Evolutionary conservation across 2,797 vertebrate genomes (phyloP), one percentile per base, ranked within the genome.

Genomic region (Sebastiscus albofasciatus): DNA sequence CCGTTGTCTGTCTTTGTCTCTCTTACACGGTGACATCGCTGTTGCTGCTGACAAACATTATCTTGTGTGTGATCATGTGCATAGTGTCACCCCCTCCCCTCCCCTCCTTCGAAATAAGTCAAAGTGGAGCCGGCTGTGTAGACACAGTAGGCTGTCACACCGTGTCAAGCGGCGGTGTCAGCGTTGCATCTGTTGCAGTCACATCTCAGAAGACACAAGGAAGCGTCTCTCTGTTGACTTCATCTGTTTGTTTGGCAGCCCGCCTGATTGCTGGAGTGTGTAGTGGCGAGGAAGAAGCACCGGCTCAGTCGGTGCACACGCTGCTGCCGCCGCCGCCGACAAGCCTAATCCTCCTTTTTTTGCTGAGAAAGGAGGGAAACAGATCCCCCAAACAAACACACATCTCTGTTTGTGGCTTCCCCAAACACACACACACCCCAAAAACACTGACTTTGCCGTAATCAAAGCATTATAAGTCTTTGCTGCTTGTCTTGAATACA

Each of bases 41-140:
- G 85, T 87, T 83, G 89, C 91, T 92, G 91, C 94, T 94, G 95
- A 95, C 95, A 96, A 95, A 95, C 94, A 96, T 94, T 93, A 95
- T 94, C 94, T 91, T 82, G 90, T 93, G 94, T 92, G 95, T 95
- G 95, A 96, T 95, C 94, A 94, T 93, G 94, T 93, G 91, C 90
- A 80, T 46, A 93, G 89, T 87, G 90, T 92, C 87, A 89, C 4
- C 71, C 81, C 34, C 77, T 22, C 14, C 68, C 18, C n/a, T 24
- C 18, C 33, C 65, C 58, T 27, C 61, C 52, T 60, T 83, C 80
- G 75, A 74, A 87, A 89, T 88, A 91, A 94, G 90, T 91, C 92
- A 92, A 91, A 94, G 90, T 86, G 87, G 87, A 82, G 75, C 88
- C 77, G 89, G 81, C 90, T 90, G 90, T 91, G 93, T 88, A 89